A percentile compares a stretch with the other conserved stretches of the same genome.
Evolutionary conservation across 2,888 invertebrate species (phyloP).

Genomic region (Ecliptopera silaceata): DNA sequence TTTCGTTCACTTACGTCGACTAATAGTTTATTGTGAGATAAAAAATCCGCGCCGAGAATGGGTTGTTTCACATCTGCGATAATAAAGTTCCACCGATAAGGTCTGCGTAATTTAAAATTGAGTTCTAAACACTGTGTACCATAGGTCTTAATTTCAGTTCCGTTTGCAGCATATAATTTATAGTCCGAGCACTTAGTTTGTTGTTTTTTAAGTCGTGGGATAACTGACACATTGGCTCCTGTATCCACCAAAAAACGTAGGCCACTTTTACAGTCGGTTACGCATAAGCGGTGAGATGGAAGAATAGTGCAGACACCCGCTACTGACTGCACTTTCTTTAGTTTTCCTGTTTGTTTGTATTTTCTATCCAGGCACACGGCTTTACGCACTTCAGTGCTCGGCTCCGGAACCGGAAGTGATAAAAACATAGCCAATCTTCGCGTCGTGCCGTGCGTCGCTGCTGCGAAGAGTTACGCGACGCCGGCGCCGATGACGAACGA

Average conservation of each 20-base stretch:
- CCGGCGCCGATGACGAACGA: not conserved
- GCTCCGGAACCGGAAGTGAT: not conserved
- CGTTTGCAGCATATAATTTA: conserved; percentile 36
- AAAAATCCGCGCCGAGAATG: conserved; percentile 42
- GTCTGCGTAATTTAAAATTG: conserved; percentile 34
- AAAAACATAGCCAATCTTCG: not conserved
- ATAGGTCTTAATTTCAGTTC: conserved; percentile 24
- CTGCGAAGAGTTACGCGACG: not conserved
- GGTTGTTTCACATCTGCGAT: conserved; percentile 36
- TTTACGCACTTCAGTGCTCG: not conserved
- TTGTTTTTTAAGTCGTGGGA: conserved; percentile 5
- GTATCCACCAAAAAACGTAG: conserved; percentile 27
- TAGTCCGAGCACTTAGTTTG: too few relatives aligned
- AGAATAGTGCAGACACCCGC: not conserved
- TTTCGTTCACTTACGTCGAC: conserved; percentile 29
- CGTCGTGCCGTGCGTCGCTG: not conserved
- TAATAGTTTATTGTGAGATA: conserved; percentile 30
- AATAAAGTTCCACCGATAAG: conserved; percentile 37
- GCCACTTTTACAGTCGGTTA: not conserved
- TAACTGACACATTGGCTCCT: conserved; percentile 28
- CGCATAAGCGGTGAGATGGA: not conserved
- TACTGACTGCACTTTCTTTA: not conserved
- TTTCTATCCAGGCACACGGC: conserved; percentile 4
- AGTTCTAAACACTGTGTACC: conserved; percentile 28
- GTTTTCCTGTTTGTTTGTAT: conserved; percentile 6